These are phyloP conservation scores for Hylaeus volcanicus DNA, from an alignment of 1,140 invertebrate species.

Conservation along the genomic window DNA sequence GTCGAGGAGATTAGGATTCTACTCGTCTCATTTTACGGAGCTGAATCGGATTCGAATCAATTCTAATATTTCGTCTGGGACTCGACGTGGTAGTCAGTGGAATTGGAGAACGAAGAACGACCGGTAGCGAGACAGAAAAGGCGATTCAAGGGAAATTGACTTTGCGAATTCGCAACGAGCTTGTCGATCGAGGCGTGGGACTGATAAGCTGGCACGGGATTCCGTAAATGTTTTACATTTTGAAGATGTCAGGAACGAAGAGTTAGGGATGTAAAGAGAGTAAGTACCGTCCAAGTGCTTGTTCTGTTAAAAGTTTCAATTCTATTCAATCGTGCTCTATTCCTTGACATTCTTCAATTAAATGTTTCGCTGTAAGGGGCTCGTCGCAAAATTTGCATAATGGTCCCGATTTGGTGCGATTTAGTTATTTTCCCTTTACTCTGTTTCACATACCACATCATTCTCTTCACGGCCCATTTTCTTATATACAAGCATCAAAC, in stretches of 20 bases:
- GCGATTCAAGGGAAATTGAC: slow-evolving; percentile 6
- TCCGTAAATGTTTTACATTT: background rate
- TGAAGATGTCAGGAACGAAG: background rate
- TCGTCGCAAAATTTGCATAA: no score
- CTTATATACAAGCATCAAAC: no score
- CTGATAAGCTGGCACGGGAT: background rate
- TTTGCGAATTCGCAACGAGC: slow-evolving; percentile 3
- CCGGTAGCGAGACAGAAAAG: background rate
- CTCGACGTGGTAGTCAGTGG: no score
- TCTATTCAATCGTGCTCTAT: no score
- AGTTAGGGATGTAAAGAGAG: background rate
- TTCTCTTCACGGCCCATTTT: no score
- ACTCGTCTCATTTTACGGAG: background rate
- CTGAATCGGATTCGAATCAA: background rate
- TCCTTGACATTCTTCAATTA: no score
- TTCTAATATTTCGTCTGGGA: slow-evolving; percentile 5
- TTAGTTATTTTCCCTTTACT: no score
- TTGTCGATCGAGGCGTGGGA: background rate
- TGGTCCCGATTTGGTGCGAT: no score
- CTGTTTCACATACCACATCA: no score
- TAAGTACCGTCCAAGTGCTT: background rate
- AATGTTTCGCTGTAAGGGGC: no score
- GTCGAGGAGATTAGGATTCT: slow-evolving; percentile 6
- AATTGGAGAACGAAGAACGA: background rate
- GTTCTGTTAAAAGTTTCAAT: no score